phyloP scores from a whole-genome alignment of 1,140 invertebrate species.

The Aphaenogaster rudis region DNA sequence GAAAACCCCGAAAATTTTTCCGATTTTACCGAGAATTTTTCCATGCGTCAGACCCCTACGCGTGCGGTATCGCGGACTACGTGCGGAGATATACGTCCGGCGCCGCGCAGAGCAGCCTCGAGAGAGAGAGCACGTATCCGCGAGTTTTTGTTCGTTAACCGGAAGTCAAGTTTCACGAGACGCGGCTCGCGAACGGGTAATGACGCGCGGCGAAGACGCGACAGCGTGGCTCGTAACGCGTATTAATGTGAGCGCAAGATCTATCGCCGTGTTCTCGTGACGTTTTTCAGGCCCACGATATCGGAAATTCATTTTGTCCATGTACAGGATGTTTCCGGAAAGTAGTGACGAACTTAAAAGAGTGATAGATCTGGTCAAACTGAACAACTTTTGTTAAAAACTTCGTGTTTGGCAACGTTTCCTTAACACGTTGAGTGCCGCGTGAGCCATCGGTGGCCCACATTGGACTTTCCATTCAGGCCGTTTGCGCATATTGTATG shows the following conservation, averaged over 20 bases:
- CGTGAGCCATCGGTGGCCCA: no score
- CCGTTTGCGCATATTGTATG: no score
- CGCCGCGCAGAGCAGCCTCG: background rate
- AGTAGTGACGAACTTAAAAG: no score
- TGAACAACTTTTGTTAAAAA: no score
- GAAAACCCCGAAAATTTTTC: no score
- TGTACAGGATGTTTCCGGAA: background rate
- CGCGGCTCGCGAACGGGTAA: slow-evolving; percentile 5
- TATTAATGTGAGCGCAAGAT: slow-evolving; percentile 4
- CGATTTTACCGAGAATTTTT: no score
- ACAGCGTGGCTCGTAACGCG: background rate
- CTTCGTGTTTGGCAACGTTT: no score
- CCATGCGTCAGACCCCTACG: no score
- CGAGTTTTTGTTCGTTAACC: slow-evolving; percentile 58
- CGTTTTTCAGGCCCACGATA: background rate
- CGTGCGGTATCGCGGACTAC: slow-evolving; percentile 14
- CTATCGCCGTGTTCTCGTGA: background rate
- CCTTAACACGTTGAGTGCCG: no score
- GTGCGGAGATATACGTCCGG: slow-evolving; percentile 14
- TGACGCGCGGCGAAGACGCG: slow-evolving; percentile 9
- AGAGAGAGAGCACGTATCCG: slow-evolving; percentile 49
- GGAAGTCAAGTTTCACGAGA: slow-evolving; percentile 26
- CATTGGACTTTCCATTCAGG: no score
- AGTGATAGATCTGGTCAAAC: no score
- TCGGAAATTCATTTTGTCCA: slow-evolving; percentile 15